These are phyloP conservation scores for Mungos mungo DNA, from an alignment of 2,113 vertebrate genomes.

Conservation along the genomic window DNA sequence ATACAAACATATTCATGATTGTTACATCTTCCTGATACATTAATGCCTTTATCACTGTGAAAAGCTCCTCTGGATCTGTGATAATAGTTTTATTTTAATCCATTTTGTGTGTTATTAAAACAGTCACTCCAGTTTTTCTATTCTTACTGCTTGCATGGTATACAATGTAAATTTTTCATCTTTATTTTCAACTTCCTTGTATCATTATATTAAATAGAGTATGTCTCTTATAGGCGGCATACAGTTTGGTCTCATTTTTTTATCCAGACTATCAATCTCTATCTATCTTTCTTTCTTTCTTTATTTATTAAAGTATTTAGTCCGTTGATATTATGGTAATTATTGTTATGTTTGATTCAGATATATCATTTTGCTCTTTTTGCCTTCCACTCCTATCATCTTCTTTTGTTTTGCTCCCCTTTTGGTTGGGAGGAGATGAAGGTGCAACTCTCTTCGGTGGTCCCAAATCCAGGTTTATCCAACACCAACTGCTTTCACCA, in stretches of 20 bases:
- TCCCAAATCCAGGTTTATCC: not conserved
- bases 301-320: not conserved
- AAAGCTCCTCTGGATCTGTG: not conserved
- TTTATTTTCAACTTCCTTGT: not conserved
- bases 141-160: not conserved
- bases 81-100: not conserved
- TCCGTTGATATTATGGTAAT: not conserved
- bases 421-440: not conserved
- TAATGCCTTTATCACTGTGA: not conserved
- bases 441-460: not conserved
- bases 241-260: not conserved
- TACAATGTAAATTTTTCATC: not conserved
- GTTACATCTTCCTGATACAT: not conserved
- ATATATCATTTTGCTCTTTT: not conserved
- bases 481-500: not conserved
- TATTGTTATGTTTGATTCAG: not conserved
- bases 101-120: not conserved
- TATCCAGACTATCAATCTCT: not conserved
- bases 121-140: not conserved
- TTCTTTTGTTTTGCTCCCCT: not conserved
- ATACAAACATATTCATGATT: not conserved
- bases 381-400: not conserved
- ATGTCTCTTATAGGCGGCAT: not conserved
- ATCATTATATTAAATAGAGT: not conserved
- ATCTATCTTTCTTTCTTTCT: not conserved